Evolutionary conservation across 2,888 invertebrate genomes (phyloP), one percentile per base, ranked within the genome.

Genomic region (Andricus curvator): DNA sequence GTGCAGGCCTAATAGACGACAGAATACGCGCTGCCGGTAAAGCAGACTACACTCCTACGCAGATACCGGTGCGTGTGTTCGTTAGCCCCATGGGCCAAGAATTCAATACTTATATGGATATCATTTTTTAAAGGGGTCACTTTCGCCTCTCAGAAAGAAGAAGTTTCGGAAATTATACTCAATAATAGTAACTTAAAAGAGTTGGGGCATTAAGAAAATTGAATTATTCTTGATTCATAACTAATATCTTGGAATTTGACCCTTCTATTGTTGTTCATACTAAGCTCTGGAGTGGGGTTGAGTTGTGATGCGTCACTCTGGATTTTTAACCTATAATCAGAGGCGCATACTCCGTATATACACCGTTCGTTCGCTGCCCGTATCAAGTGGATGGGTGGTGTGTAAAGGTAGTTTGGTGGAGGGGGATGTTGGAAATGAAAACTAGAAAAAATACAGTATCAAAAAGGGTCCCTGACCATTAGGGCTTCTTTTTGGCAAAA

Each of bases 1-100:
- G 60, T 77, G 51, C 76, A 77, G 48, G 8, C 48, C 48, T 68
- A 68, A 68, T 68, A 68, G 68, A 68, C 25, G 48, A 25, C 44
- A 15, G 33, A 33, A 33, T 68, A 48, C 48, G 68, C 68, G 68
- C 68, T 68, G 68, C 25, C 44, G 48, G 68, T 68, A 51, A 68
- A 29, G 25, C 41, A 67, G 44, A n/a, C 5, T 20, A 5, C 33
- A 44, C 68, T 25, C 68, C 48, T 48, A 68, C 68, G 17, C 25
- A 33, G 17, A 29, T 4, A 17, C 9, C 65, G 29, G 29, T 17
- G 17, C 29, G 33, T 20, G n/a, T 56, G 20, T 51, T 20, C 51
- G 20, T 15, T 20, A 51, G 9, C 44, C 44, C 44, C 13, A 44
- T 44, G 44, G 56, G 2, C n/a, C 6, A n/a, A n/a, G 56, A 56